Evolutionary conservation across 1,140 invertebrate genomes (phyloP).

Genomic region (Meteorus sp.): DNA sequence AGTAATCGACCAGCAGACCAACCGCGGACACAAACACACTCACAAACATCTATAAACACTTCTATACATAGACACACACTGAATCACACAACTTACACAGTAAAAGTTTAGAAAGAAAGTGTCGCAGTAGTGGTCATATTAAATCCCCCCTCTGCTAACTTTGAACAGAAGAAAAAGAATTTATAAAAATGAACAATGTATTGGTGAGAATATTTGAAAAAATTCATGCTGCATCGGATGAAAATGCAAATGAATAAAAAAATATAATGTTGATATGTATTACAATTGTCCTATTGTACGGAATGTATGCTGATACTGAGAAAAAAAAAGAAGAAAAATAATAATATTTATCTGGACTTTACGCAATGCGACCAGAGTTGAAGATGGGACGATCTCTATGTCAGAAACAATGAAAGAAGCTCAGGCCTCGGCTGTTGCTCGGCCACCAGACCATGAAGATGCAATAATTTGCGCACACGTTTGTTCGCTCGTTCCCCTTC

Average conservation of each 20-base stretch:
- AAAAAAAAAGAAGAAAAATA: not conserved
- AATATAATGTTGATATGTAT: too few species aligned
- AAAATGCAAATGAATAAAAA: too few species aligned
- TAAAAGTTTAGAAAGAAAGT: conserved; percentile 20
- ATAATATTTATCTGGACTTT: not conserved
- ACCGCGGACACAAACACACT: not conserved
- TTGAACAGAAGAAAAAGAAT: not conserved
- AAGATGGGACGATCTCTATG: not conserved
- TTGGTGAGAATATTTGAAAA: too few species aligned
- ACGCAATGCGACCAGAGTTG: not conserved
- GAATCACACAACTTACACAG: too few species aligned
- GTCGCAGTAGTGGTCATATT: conserved; percentile 16
- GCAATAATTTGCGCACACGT: conserved; percentile 46
- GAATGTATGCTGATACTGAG: not conserved
- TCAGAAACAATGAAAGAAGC: conserved; percentile 21
- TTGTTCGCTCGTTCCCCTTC: conserved; percentile 27
- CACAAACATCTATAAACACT: too few species aligned
- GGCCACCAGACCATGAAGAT: conserved; percentile 53
- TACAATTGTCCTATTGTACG: too few species aligned
- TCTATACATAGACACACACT: too few species aligned
- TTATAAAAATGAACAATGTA: too few species aligned
- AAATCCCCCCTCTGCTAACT: not conserved
- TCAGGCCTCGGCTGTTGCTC: conserved; percentile 20
- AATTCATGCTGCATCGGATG: too few species aligned
- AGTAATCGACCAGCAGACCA: not conserved